Conservation (phyloP, 1,140 invertebrate genomes). For the Trachymyrmex cornetzi region DNA sequence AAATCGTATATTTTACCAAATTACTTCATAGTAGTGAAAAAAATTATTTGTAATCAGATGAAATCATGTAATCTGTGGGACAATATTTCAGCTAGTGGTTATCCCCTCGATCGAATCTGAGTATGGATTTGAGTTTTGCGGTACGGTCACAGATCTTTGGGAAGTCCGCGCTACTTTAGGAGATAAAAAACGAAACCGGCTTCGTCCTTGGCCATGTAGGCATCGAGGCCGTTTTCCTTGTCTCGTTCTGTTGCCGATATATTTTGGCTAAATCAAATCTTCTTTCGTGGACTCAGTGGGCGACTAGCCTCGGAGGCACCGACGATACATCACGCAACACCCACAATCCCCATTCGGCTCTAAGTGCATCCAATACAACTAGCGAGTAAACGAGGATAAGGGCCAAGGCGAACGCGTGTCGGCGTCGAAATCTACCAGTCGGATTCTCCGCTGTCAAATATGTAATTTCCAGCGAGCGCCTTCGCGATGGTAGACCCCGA, state of each 20-base stretch:
- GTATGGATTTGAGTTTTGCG: not conserved
- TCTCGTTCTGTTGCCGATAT: conserved; percentile 8
- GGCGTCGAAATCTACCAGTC: conserved; percentile 10
- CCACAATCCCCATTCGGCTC: conserved; percentile 74
- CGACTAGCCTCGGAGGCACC: conserved; percentile 61
- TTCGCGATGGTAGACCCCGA: conserved; percentile 67
- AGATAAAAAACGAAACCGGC: conserved; percentile 38
- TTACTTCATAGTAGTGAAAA: no score
- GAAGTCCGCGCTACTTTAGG: conserved; percentile 45
- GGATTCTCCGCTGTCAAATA: conserved; percentile 36
- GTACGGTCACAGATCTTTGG: conserved; percentile 39
- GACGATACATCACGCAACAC: conserved; percentile 79
- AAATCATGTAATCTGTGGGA: no score
- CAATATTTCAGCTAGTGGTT: no score
- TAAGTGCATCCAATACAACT: conserved; percentile 61
- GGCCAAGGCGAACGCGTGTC: conserved; percentile 36
- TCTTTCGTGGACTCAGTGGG: conserved; percentile 79
- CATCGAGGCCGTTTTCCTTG: conserved; percentile 55
- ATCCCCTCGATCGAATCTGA: no score
- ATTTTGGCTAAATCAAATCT: conserved; percentile 60
- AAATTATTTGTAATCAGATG: no score
- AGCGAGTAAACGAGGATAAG: conserved; percentile 30
- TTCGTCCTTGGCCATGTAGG: conserved; percentile 69
- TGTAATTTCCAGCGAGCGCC: conserved; percentile 65
- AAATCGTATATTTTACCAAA: no score